Percentiles rank a stretch among this genome's conserved stretches.
Conservation (phyloP, 2,113 vertebrate species). For the Rousettus leschenaultii region DNA sequence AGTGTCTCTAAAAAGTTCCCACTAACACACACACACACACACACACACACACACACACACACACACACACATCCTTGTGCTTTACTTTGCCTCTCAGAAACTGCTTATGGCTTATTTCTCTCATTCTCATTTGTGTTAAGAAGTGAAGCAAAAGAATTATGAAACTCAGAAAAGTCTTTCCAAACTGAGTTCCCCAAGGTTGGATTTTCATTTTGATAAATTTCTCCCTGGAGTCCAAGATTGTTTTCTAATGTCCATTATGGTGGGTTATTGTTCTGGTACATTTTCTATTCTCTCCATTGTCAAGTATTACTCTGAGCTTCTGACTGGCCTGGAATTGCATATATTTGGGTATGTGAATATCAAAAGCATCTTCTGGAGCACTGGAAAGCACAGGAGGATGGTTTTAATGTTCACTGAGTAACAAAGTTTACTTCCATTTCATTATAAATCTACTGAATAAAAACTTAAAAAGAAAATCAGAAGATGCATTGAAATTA, state of each 20-base stretch:
- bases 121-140: background rate
- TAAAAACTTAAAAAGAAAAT: background rate
- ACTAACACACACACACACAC: background rate
- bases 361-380: background rate
- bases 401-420: background rate
- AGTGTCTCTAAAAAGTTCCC: background rate
- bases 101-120: background rate
- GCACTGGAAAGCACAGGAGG: background rate
- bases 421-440: background rate
- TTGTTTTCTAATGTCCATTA: background rate
- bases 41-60: too few species aligned
- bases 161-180: background rate
- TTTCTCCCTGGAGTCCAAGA: background rate
- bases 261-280: background rate
- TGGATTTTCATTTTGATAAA: slow-evolving; percentile 8
- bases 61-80: background rate
- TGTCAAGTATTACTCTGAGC: background rate
- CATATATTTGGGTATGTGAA: background rate
- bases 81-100: background rate
- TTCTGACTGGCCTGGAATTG: background rate
- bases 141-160: background rate
- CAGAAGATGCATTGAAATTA: background rate
- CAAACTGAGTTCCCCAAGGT: background rate
- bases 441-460: background rate
- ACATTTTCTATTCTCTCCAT: background rate